Conservation (phyloP, 2,113 vertebrate genomes). For the Xiphophorus couchianus region DNA sequence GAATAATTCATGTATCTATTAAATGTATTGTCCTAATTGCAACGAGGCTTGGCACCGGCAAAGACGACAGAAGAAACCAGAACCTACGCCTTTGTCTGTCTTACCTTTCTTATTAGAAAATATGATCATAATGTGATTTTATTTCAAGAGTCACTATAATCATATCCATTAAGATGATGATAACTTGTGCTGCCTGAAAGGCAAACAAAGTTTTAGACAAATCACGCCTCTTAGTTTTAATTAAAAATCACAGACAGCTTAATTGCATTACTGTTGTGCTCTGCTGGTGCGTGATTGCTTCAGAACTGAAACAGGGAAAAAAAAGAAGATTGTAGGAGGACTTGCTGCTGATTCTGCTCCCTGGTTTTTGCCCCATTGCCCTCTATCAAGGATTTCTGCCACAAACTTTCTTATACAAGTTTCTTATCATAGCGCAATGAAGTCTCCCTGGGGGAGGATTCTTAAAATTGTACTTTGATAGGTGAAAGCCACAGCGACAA, state of each 20-base stretch:
- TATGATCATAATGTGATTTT: constrained; percentile 67
- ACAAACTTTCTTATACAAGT: constrained; percentile 52
- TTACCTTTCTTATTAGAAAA: constrained; percentile 46
- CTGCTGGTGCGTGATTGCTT: constrained; percentile 71
- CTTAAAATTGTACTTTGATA: constrained; percentile 50
- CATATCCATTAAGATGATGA: constrained; percentile 67
- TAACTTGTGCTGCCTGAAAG: constrained; percentile 73
- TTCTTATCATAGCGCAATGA: constrained; percentile 31
- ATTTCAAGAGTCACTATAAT: constrained; percentile 67
- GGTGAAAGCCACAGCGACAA: constrained; percentile 42
- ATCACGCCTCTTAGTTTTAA: constrained; percentile 77
- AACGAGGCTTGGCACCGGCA: constrained; percentile 72
- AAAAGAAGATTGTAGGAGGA: constrained; percentile 50
- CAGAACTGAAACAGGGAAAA: constrained; percentile 50
- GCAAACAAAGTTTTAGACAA: constrained; percentile 76
- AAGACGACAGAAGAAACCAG: constrained; percentile 23
- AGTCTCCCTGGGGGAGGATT: constrained; percentile 37
- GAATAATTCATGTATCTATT: constrained; percentile 80
- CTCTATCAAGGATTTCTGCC: constrained; percentile 46
- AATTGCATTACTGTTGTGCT: constrained; percentile 76
- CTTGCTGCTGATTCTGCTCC: constrained; percentile 54
- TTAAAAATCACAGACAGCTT: constrained; percentile 81
- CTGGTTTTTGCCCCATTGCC: constrained; percentile 48
- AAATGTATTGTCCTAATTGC: constrained; percentile 79
- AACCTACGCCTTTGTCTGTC: constrained; percentile 34